Conservation (phyloP, 2,888 invertebrate genomes). For the Penaeus monodon region DNA sequence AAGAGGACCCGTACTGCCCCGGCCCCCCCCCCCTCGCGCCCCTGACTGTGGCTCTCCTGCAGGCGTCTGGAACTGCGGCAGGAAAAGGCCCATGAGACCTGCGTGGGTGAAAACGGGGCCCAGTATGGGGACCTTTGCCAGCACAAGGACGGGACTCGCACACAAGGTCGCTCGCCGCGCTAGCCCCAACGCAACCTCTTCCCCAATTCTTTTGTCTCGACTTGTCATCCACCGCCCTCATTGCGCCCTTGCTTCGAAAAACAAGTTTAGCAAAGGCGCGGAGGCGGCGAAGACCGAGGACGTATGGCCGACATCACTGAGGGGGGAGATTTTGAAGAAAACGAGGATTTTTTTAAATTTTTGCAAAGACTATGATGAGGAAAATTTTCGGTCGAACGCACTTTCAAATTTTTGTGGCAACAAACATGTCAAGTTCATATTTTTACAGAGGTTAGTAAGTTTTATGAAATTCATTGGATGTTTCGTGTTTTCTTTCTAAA, state of each 20-base stretch:
- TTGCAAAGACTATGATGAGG: neutral
- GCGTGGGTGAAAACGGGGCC: conserved; percentile 93
- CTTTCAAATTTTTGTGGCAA: neutral
- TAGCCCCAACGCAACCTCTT: conserved; percentile 35
- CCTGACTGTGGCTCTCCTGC: conserved; percentile 53
- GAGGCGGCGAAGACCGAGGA: conserved; percentile 40
- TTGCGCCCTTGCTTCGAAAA: conserved; percentile 42
- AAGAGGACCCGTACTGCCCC: conserved; percentile 32
- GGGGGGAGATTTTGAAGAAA: conserved; percentile 14
- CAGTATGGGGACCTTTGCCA: conserved; percentile 97
- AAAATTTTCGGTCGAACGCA: neutral
- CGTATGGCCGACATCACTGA: conserved; percentile 23
- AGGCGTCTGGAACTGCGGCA: conserved; percentile 97
- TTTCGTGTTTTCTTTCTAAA: no score
- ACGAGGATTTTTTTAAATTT: neutral
- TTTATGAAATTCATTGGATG: no score
- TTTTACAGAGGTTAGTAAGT: no score
- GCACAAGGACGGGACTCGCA: conserved; percentile 96
- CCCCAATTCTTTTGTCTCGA: conserved; percentile 34
- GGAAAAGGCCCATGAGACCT: conserved; percentile 95
- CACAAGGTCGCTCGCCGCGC: conserved; percentile 75
- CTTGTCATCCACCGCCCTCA: conserved; percentile 29
- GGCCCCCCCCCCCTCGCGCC: conserved; percentile 21
- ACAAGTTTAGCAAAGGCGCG: conserved; percentile 3
- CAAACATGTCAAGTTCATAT: no score